These are phyloP conservation scores for Babyrousa celebensis DNA, from an alignment of 2,797 vertebrate genomes.

Conservation along the genomic window DNA sequence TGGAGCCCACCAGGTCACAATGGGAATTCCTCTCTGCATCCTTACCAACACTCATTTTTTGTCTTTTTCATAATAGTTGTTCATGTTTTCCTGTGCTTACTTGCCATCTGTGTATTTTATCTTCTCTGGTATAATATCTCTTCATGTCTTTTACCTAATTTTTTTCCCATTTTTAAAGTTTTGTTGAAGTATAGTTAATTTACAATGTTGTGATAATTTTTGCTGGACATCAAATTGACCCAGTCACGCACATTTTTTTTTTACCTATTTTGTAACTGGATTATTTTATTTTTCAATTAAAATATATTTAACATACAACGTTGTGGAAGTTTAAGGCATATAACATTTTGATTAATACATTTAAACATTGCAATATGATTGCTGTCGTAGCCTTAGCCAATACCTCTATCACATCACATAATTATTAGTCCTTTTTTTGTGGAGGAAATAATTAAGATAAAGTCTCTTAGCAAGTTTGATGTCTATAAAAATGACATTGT, in stretches of 20 bases:
- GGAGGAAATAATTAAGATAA: neutral
- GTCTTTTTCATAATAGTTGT: too few relatives aligned
- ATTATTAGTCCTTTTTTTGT: neutral
- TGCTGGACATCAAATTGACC: too few relatives aligned
- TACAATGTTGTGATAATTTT: too few relatives aligned
- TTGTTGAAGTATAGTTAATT: too few relatives aligned
- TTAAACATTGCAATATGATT: neutral
- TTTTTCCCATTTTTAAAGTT: too few relatives aligned
- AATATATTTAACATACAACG: neutral
- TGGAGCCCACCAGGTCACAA: too few relatives aligned
- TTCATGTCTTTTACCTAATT: neutral
- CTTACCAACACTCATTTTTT: too few relatives aligned
- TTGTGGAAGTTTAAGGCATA: neutral
- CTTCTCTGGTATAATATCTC: neutral
- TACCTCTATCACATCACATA: neutral
- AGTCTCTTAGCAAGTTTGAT: neutral
- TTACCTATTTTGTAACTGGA: neutral
- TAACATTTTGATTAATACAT: neutral
- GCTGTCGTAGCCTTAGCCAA: neutral
- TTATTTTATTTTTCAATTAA: neutral
- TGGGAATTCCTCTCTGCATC: too few relatives aligned
- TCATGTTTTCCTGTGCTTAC: neutral
- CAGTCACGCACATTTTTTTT: neutral
- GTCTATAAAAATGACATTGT: neutral
- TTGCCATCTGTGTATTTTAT: neutral